Percentiles rank a stretch among this genome's conserved stretches.
phyloP scores from a whole-genome alignment of 2,113 vertebrate genomes.

The Cavia aperea region DNA sequence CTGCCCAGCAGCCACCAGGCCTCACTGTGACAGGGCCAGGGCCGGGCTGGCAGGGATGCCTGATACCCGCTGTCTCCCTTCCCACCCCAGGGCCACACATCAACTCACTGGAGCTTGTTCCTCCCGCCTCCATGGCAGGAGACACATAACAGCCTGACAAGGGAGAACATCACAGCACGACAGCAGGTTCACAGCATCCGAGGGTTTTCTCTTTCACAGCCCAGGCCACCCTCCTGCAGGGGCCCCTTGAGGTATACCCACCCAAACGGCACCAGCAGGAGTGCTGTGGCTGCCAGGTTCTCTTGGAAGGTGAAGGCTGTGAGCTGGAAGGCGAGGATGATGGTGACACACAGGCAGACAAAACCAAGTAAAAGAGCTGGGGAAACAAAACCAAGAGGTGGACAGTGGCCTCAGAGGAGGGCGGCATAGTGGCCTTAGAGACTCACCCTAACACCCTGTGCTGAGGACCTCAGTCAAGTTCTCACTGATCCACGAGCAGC shows the following conservation, averaged over 20 bases:
- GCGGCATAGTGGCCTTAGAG: not conserved
- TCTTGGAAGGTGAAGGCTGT: slow-evolving; percentile 77
- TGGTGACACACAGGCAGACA: slow-evolving; percentile 66
- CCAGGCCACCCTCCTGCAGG: too few relatives aligned
- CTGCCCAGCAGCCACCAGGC: slow-evolving; percentile 1
- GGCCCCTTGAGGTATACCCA: slow-evolving; percentile 77
- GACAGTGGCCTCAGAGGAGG: not conserved
- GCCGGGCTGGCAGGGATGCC: not conserved
- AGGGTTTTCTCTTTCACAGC: slow-evolving; percentile 42
- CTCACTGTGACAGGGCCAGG: not conserved
- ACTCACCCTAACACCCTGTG: not conserved
- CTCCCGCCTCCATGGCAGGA: slow-evolving; percentile 35
- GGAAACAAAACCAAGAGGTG: not conserved
- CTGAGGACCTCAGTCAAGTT: not conserved
- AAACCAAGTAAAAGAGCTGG: slow-evolving; percentile 74
- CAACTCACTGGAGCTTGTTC: slow-evolving; percentile 24
- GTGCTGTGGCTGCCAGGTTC: slow-evolving; percentile 76
- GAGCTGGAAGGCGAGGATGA: slow-evolving; percentile 76
- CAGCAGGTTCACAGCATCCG: slow-evolving; percentile 61
- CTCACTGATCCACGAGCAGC: not conserved
- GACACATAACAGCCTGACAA: slow-evolving; percentile 59
- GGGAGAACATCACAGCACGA: slow-evolving; percentile 64
- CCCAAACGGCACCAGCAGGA: slow-evolving; percentile 80
- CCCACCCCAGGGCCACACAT: not conserved
- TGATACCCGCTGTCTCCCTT: not conserved